Evolutionary conservation across 2,797 vertebrate species (phyloP).

Genomic region (Pseudochirops corinnae): DNA sequence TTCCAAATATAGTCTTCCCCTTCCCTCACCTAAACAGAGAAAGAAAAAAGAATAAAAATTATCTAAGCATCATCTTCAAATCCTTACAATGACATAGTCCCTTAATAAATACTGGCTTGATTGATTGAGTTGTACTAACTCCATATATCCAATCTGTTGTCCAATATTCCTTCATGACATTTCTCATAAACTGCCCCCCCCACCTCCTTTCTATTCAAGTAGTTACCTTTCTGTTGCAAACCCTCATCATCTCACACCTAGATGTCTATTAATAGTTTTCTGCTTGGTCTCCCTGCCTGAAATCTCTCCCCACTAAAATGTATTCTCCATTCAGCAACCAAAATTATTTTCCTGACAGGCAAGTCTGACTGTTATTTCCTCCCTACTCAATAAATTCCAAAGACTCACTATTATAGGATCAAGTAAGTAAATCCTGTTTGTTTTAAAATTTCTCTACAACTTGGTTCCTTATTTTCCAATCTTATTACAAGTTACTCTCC

Average conservation of each 20-base stretch:
- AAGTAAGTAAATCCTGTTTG: neutral
- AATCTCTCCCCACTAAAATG: neutral
- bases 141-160: neutral
- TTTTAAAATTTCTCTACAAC: neutral
- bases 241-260: neutral
- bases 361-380: neutral
- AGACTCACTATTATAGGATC: neutral
- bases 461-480: neutral
- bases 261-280: neutral
- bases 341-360: neutral
- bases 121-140: neutral
- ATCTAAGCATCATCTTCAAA: neutral
- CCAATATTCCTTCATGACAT: neutral
- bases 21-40: too few relatives aligned
- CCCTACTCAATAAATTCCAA: neutral
- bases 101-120: neutral
- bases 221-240: neutral
- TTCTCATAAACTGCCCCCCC: neutral
- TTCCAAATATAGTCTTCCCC: neutral
- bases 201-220: neutral
- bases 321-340: neutral
- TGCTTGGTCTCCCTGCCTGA: neutral
- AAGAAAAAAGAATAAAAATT: too few relatives aligned
- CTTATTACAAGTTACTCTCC: neutral
- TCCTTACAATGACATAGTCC: neutral